A percentile compares a stretch with the other conserved stretches of the same genome.
Evolutionary conservation across 2,113 vertebrate species (phyloP).

Genomic region (Sarotherodon lohbergeri): DNA sequence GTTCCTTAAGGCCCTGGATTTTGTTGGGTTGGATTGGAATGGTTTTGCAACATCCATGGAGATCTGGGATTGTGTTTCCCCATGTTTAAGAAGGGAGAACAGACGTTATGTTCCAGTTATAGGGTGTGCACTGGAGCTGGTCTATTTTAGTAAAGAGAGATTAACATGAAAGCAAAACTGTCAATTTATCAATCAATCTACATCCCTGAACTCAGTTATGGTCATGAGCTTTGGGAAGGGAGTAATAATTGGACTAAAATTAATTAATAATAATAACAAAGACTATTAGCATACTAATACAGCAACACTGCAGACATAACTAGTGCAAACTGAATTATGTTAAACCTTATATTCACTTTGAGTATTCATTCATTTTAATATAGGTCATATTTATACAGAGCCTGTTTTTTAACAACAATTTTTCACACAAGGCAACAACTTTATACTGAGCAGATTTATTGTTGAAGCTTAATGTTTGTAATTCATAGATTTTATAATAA

Average conservation of each 20-base stretch:
- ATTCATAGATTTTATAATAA: not conserved
- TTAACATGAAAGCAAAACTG: not conserved
- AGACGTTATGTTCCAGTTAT: not conserved
- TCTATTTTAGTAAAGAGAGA: not conserved
- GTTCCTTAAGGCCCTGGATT: not conserved
- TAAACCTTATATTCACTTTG: not conserved
- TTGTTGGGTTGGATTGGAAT: not conserved
- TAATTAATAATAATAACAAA: not conserved
- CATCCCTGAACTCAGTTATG: not conserved
- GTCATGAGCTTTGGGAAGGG: not conserved
- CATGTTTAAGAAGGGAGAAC: not conserved
- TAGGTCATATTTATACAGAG: not conserved
- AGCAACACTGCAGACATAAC: not conserved
- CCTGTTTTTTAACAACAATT: not conserved
- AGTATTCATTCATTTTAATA: not conserved
- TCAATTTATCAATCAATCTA: not conserved
- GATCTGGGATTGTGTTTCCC: not conserved
- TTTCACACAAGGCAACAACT: not conserved
- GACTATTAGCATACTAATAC: not conserved
- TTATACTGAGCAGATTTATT: not conserved
- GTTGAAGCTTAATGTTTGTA: not conserved
- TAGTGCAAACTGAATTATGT: not conserved
- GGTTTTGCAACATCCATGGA: not conserved
- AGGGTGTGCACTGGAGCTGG: not conserved
- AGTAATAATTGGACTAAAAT: not conserved